A percentile compares a stretch with the other conserved stretches of the same genome.
Conservation (phyloP, 30 jellyfish, hydroid and myxozoan species). For the Aurelia sp. region DNA sequence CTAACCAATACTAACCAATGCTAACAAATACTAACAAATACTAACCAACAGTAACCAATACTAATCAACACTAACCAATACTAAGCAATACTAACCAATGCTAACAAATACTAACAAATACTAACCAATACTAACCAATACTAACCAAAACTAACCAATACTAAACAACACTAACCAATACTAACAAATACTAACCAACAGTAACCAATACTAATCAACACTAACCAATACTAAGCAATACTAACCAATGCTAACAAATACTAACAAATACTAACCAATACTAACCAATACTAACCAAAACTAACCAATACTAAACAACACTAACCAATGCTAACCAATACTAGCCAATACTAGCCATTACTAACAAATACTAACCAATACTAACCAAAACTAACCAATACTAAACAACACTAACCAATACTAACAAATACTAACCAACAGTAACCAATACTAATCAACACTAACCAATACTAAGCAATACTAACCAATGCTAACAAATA, state of each 20-base stretch:
- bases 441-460: not conserved
- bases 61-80: not conserved
- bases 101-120: too few relatives aligned
- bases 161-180: not conserved
- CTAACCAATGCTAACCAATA: not conserved
- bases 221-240: too few relatives aligned
- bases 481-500: not conserved
- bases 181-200: not conserved
- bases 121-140: too few relatives aligned
- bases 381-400: conserved; percentile 9
- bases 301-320: too few relatives aligned
- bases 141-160: not conserved
- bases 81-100: too few relatives aligned
- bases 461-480: not conserved
- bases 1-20: not conserved
- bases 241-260: too few relatives aligned
- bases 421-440: too few relatives aligned
- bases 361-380: not conserved
- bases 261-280: not conserved
- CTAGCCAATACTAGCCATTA: too few relatives aligned
- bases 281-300: not conserved
- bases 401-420: not conserved
- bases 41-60: not conserved
- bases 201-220: too few relatives aligned
- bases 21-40: not conserved